A percentile compares a stretch with the other conserved stretches of the same genome.
Evolutionary conservation across 2,797 vertebrate species (phyloP).

Genomic region (Orestias chungarensis): DNA sequence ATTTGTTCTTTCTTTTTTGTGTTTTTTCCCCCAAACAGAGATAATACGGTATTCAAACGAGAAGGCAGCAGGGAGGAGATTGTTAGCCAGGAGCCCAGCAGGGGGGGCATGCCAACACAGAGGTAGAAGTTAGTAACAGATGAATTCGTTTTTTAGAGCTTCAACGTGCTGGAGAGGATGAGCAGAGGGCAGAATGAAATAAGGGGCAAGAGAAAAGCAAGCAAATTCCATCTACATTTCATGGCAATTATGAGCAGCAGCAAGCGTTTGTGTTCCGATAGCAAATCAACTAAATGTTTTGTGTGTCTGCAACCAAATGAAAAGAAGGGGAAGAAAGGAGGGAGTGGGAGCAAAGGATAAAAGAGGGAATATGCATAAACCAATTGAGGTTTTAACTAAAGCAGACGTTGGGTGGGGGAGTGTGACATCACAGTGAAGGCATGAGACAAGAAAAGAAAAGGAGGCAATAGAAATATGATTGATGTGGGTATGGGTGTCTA

Average conservation of each 20-base stretch:
- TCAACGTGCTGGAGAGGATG: constrained; percentile 26
- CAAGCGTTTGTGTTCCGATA: constrained; percentile 66
- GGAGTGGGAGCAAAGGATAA: constrained; percentile 43
- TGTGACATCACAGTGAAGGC: constrained; percentile 35
- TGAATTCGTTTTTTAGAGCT: constrained; percentile 45
- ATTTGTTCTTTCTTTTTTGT: constrained; percentile 14
- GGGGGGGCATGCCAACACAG: constrained; percentile 18
- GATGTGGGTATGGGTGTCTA: constrained; percentile 26
- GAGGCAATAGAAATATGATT: constrained; percentile 49
- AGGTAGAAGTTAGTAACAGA: constrained; percentile 38
- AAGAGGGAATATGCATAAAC: constrained; percentile 63
- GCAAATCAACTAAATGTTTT: constrained; percentile 55
- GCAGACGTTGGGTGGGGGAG: constrained; percentile 39
- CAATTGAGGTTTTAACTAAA: constrained; percentile 65
- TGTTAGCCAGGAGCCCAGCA: constrained; percentile 27
- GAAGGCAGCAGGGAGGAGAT: not conserved
- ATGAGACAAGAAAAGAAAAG: constrained; percentile 38
- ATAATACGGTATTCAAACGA: constrained; percentile 23
- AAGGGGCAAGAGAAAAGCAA: constrained; percentile 28
- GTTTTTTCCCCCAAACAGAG: constrained; percentile 21
- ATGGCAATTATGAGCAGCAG: constrained; percentile 64
- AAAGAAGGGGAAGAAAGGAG: constrained; percentile 19
- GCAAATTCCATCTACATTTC: constrained; percentile 70
- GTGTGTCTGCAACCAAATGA: constrained; percentile 16
- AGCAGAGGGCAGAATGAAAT: constrained; percentile 32